Conservation (phyloP, 2,888 invertebrate species). For the Dermolepida albohirtum region DNA sequence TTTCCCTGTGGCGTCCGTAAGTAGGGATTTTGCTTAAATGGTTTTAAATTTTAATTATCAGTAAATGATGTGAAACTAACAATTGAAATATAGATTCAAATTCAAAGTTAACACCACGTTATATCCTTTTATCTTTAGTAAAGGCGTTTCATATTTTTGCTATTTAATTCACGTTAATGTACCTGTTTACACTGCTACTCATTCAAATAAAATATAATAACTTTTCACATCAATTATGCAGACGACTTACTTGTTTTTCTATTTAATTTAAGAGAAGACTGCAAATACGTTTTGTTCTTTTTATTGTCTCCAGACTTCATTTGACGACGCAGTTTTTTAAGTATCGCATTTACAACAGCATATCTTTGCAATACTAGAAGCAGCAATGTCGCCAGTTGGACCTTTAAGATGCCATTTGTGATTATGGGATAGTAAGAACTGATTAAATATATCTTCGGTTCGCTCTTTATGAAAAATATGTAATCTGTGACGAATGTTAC, state of each 20-base stretch:
- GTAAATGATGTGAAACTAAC: no score
- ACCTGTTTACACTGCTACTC: no score
- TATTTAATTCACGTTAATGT: no score
- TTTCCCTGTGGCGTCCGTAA: no score
- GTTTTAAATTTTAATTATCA: no score
- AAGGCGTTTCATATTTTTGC: no score
- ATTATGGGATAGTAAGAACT: conserved; percentile 43
- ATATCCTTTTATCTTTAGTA: no score
- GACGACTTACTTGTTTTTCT: neutral
- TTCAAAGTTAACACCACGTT: no score
- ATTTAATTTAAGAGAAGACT: neutral
- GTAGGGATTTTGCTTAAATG: no score
- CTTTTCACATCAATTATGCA: no score
- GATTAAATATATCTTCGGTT: conserved; percentile 39
- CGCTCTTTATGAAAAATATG: conserved; percentile 40
- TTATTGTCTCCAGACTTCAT: neutral
- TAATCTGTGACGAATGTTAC: conserved; percentile 41
- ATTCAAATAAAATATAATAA: no score
- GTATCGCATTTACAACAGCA: conserved; percentile 18
- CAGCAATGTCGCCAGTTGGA: conserved; percentile 37
- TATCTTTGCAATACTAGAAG: conserved; percentile 37
- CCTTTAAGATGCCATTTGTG: conserved; percentile 40
- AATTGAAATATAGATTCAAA: no score
- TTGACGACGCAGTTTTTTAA: conserved; percentile 4
- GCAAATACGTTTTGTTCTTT: neutral